These are phyloP conservation scores for Sesia bembeciformis DNA, from an alignment of 2,888 invertebrate species.

Conservation along the genomic window DNA sequence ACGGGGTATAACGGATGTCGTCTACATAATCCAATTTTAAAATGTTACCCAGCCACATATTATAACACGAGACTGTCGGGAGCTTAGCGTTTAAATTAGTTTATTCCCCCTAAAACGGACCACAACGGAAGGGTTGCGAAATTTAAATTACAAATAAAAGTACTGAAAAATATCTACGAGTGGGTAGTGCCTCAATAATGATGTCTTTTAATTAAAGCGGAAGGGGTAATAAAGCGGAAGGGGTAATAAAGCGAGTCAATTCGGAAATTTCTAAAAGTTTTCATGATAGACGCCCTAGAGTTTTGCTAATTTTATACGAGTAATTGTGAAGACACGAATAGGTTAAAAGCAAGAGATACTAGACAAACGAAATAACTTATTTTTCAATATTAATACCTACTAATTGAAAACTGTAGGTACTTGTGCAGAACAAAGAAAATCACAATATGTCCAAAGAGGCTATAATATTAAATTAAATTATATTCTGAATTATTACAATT, in stretches of 20 bases:
- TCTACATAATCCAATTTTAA: slow-evolving; percentile 52
- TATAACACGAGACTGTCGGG: slow-evolving; percentile 60
- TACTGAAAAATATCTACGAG: slow-evolving; percentile 71
- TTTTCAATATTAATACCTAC: no score
- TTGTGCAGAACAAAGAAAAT: no score
- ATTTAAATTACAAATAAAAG: slow-evolving; percentile 76
- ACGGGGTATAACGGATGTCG: background rate
- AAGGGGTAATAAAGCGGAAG: slow-evolving; percentile 66
- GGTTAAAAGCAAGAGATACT: no score
- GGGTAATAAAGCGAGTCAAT: slow-evolving; percentile 68
- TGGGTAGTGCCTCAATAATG: slow-evolving; percentile 70
- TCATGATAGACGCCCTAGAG: no score
- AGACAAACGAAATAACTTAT: no score
- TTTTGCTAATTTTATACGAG: no score
- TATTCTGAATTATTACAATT: no score
- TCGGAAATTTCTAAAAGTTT: slow-evolving; percentile 28
- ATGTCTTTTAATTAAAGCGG: slow-evolving; percentile 71
- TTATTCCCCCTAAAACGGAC: slow-evolving; percentile 66
- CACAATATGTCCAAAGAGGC: no score
- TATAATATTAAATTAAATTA: no score
- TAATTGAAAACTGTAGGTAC: no score
- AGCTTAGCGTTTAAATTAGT: slow-evolving; percentile 74
- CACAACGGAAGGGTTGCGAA: slow-evolving; percentile 65
- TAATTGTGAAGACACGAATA: no score
- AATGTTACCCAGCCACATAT: slow-evolving; percentile 58